Conservation (phyloP, 92 coral and sea anemone species). For the Zoanthus gigantus region DNA sequence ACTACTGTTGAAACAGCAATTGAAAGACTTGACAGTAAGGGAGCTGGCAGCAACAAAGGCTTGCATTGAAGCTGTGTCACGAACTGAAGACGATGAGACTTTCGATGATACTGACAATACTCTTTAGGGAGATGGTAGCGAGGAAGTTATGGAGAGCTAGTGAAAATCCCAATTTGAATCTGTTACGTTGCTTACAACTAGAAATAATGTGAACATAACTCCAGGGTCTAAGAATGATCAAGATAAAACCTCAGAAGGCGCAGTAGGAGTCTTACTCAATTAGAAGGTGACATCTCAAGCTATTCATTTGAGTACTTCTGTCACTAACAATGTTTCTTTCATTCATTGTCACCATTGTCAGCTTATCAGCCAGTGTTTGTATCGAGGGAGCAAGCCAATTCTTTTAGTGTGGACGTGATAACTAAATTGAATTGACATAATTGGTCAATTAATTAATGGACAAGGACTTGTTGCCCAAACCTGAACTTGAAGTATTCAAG, state of each 20-base stretch:
- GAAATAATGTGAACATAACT: background rate
- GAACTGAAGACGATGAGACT: background rate
- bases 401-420: constrained; percentile 10
- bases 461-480: background rate
- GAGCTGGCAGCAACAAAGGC: background rate
- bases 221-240: background rate
- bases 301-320: too few relatives aligned
- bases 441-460: background rate
- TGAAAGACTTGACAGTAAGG: background rate
- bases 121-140: background rate
- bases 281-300: too few relatives aligned
- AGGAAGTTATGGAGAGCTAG: background rate
- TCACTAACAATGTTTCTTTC: background rate
- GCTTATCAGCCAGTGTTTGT: background rate
- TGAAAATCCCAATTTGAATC: background rate
- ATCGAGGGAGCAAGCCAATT: background rate
- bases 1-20: background rate
- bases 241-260: background rate
- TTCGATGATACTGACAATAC: background rate
- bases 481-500: too few relatives aligned
- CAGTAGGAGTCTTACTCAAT: too few relatives aligned
- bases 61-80: background rate
- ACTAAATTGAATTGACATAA: background rate
- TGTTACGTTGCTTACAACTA: background rate
- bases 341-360: background rate